A percentile compares a stretch with the other conserved stretches of the same genome.
Conservation (phyloP, 2,797 vertebrate genomes). For the Alcedo quadribrachys region DNA sequence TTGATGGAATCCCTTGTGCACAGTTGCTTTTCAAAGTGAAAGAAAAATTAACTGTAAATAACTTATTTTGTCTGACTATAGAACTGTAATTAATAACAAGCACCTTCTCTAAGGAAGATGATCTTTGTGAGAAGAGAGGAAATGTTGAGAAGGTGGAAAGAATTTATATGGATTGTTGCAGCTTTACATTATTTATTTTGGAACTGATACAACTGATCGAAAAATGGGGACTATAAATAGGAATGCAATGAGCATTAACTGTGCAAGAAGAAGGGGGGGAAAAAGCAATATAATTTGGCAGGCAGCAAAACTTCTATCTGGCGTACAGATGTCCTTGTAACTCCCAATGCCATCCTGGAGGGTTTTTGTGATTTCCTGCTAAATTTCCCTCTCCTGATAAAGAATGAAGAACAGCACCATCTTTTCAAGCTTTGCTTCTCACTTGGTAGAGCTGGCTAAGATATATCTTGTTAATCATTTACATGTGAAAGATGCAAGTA, state of each 20-base stretch:
- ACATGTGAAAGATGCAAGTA: conserved; percentile 4
- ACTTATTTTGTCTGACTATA: background rate
- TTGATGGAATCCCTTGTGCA: background rate
- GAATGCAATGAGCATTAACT: conserved; percentile 5
- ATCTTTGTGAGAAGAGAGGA: background rate
- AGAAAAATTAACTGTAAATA: conserved; percentile 8
- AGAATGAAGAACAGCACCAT: background rate
- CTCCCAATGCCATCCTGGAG: background rate
- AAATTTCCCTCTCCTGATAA: background rate
- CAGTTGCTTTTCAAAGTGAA: background rate
- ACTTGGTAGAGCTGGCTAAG: background rate
- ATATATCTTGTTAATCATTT: background rate
- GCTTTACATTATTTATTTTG: conserved; percentile 21
- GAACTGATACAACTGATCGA: background rate
- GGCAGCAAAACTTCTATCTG: background rate
- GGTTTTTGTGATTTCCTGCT: background rate
- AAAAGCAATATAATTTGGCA: background rate
- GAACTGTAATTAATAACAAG: background rate
- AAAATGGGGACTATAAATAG: conserved; percentile 30
- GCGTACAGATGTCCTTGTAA: background rate
- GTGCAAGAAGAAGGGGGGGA: background rate
- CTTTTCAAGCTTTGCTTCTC: background rate
- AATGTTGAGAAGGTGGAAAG: background rate
- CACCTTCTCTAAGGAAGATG: background rate
- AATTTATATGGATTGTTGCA: background rate